Base-by-base conservation (phyloP, 1,140 invertebrate species). In the Drosophila gunungcola region DNA sequence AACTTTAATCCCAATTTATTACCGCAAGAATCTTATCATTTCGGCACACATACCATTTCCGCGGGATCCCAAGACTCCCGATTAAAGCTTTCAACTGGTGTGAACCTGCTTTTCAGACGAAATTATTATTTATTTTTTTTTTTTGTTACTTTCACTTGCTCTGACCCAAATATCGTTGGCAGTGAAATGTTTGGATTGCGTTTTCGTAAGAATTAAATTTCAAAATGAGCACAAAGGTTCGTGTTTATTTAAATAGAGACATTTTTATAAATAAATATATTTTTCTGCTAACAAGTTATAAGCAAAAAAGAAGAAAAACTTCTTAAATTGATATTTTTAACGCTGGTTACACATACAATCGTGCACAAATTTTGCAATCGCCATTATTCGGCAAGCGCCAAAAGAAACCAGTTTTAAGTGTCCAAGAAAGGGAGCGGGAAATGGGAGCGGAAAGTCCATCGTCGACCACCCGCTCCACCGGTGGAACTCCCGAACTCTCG, bases 121-220 rank as follows among this genome's bases (percentile, higher is more conserved):
- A 67, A 61, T 25, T 27, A 51, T 42, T 39, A 12, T 16, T 6
- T 12, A 43, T 16, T 57, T 77, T 58, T 55, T 55, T 68, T 68
- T 64, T 69, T 74, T 64, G 67, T 52, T 80, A 78, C 83, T 91
- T 91, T 91, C 86, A 90, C 86, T 80, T 86, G 52, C 57, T 48
- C 48, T 78, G 75, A 21, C 72, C 80, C 34, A 80, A 76, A 77
- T 79, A 70, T 64, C 48, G 29, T 42, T 45, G 32, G n/a, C 21
- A 42, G 13, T 48, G 43, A 13, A n/a, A n/a, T n/a, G 27, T 32
- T 9, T 32, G 27, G n/a, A 49, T 32, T 49, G 29, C 0, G n/a
- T 13, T 49, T 32, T 32, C 9, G 25, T 51, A n/a, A 39, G 3
- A n/a, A 39, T 39, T 11, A 39, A n/a, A n/a, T 39, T 1, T 11